Evolutionary conservation across 2,797 vertebrate genomes (phyloP).

Genomic region (Antrozous pallidus): DNA sequence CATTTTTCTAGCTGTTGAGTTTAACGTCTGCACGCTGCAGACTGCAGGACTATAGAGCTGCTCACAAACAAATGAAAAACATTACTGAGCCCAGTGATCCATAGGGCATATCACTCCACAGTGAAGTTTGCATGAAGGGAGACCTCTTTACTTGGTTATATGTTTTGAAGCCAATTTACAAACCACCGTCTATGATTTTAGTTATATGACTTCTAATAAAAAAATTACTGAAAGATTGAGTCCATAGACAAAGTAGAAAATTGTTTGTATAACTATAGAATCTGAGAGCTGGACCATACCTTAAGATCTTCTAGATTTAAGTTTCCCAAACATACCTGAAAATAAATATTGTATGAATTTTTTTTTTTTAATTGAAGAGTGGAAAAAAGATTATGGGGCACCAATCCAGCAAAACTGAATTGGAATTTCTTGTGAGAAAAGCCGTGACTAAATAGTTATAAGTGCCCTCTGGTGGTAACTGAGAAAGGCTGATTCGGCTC

Average conservation of each 20-base stretch:
- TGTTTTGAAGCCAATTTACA: slow-evolving; percentile 28
- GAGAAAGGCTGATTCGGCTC: background rate
- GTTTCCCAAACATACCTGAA: background rate
- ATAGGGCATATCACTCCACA: background rate
- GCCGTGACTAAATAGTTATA: background rate
- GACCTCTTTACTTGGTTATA: background rate
- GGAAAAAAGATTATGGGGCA: background rate
- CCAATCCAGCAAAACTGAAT: background rate
- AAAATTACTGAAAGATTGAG: background rate
- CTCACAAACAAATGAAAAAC: slow-evolving; percentile 18
- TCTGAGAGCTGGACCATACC: background rate
- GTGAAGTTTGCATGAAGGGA: slow-evolving; percentile 27
- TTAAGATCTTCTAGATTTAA: background rate
- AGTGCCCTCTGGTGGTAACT: background rate
- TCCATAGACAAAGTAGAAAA: background rate
- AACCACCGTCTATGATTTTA: slow-evolving; percentile 26
- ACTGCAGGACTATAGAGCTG: background rate
- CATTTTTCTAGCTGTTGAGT: slow-evolving; percentile 67
- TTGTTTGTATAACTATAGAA: background rate
- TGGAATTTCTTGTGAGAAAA: background rate
- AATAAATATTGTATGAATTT: background rate
- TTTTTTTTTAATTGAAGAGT: background rate
- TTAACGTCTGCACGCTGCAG: slow-evolving; percentile 55
- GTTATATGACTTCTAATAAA: background rate
- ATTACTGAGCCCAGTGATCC: background rate